Conservation (phyloP, 2,888 invertebrate genomes). For the Dioctria linearis region DNA sequence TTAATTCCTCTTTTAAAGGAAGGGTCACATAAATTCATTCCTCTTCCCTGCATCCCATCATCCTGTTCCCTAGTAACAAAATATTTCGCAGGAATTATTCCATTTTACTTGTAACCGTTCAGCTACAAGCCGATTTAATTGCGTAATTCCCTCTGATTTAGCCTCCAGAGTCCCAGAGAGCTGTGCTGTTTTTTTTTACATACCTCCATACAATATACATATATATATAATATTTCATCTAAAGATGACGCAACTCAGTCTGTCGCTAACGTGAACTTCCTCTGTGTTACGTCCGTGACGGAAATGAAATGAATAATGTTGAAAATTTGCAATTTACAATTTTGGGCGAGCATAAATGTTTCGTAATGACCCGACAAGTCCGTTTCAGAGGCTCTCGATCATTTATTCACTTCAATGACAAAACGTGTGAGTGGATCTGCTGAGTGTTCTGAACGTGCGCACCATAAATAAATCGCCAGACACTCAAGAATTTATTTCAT, state of each 20-base stretch:
- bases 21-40: not conserved
- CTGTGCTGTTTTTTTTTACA: not conserved
- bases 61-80: not conserved
- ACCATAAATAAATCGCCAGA: slow-evolving; percentile 8
- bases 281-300: not conserved
- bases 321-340: slow-evolving; percentile 1
- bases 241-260: not conserved
- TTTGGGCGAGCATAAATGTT: not conserved
- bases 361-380: not conserved
- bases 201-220: no score
- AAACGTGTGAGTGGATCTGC: slow-evolving; percentile 23
- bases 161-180: not conserved
- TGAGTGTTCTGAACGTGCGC: slow-evolving; percentile 18
- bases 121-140: slow-evolving; percentile 14
- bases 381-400: not conserved
- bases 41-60: not conserved
- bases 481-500: slow-evolving; percentile 17
- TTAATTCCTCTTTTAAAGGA: not conserved
- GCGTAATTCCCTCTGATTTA: slow-evolving; percentile 15
- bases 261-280: not conserved
- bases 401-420: not conserved
- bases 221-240: not conserved
- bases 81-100: not conserved
- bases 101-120: not conserved
- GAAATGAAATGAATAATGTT: slow-evolving; percentile 12